A percentile compares a stretch with the other conserved stretches of the same genome.
Conservation (phyloP, 2,113 vertebrate species). For the human (Homo sapiens) region DNA sequence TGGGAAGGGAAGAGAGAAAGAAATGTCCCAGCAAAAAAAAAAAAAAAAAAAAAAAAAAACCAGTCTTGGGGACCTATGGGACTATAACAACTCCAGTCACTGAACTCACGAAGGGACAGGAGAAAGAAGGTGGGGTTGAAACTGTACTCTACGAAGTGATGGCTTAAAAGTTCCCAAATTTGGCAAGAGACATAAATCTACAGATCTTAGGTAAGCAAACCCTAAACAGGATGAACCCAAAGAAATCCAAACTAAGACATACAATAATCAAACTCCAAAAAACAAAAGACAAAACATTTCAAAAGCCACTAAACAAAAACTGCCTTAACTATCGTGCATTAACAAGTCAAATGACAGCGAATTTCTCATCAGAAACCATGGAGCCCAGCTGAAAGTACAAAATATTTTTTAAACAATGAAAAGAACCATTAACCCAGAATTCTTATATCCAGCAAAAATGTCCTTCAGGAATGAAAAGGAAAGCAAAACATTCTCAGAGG, state of each 20-base stretch:
- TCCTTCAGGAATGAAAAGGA: not conserved
- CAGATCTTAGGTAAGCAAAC: not conserved
- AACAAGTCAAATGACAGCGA: not conserved
- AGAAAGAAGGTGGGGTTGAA: not conserved
- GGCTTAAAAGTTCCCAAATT: not conserved
- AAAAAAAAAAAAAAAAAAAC: not conserved
- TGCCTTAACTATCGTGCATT: not conserved
- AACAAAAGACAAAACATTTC: not conserved
- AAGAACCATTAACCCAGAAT: not conserved
- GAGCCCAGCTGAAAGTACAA: rapidly evolving
- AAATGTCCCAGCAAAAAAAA: no score
- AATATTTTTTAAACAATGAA: not conserved
- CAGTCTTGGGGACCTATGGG: not conserved
- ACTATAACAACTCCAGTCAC: not conserved
- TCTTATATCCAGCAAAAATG: not conserved
- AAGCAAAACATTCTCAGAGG: not conserved
- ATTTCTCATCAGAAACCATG: not conserved
- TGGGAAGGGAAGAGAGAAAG: rapidly evolving
- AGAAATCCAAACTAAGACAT: not conserved
- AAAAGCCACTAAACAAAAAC: not conserved
- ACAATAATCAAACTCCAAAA: not conserved
- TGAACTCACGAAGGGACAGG: not conserved
- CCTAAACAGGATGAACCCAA: not conserved
- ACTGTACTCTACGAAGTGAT: not conserved
- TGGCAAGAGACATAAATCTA: not conserved